These are phyloP conservation scores for Ornithoptera alexandrae DNA, from an alignment of 2,888 invertebrate genomes.

Conservation along the genomic window DNA sequence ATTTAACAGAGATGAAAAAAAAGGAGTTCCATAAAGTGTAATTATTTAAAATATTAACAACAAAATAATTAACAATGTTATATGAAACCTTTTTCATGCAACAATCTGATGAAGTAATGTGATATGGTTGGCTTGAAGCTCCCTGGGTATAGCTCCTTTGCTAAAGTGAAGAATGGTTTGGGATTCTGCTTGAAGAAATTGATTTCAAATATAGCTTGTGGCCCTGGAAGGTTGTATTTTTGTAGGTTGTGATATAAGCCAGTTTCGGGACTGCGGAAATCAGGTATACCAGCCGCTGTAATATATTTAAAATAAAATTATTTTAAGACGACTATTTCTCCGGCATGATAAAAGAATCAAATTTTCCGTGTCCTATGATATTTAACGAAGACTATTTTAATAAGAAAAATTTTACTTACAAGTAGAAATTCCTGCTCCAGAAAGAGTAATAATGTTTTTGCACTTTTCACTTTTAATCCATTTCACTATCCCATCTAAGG, in stretches of 20 bases:
- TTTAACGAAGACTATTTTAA: too few species aligned
- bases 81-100: slow-evolving; percentile 86
- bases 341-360: too few species aligned
- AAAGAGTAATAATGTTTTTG: slow-evolving; percentile 93
- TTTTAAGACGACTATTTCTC: neutral
- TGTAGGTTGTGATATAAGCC: slow-evolving; percentile 95
- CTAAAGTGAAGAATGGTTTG: slow-evolving; percentile 94
- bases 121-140: slow-evolving; percentile 92
- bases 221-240: slow-evolving; percentile 94
- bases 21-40: neutral
- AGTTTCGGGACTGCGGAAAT: slow-evolving; percentile 95
- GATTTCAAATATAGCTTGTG: slow-evolving; percentile 95
- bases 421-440: slow-evolving; percentile 98
- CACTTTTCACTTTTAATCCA: slow-evolving; percentile 89
- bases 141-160: slow-evolving; percentile 93
- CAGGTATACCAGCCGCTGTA: slow-evolving; percentile 96
- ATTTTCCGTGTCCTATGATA: too few species aligned
- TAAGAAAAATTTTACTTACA: slow-evolving; percentile 81
- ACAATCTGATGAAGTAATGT: slow-evolving; percentile 93
- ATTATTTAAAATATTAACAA: neutral
- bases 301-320: slow-evolving; percentile 11
- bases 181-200: slow-evolving; percentile 93
- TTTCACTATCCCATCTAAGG: slow-evolving; percentile 87
- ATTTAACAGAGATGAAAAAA: too few species aligned
- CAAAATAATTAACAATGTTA: neutral